Evolutionary conservation across 2,113 vertebrate species (phyloP).

Genomic region (Grallaria varia): DNA sequence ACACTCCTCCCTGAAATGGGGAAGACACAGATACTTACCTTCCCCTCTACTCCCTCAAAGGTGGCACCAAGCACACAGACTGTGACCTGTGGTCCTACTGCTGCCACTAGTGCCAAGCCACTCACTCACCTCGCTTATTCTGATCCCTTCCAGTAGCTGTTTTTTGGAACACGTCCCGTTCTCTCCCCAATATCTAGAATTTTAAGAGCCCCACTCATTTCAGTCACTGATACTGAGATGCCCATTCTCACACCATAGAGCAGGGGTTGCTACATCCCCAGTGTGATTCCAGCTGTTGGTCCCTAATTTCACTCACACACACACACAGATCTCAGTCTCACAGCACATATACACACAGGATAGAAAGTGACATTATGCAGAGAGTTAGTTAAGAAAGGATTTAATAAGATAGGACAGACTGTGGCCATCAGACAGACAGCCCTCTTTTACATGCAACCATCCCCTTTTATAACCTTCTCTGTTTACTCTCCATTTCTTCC

Average conservation of each 20-base stretch:
- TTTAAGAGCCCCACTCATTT: not conserved
- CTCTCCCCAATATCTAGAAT: fast-evolving
- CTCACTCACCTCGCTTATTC: not conserved
- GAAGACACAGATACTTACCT: not conserved
- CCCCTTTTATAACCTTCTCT: too few relatives aligned
- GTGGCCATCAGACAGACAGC: not conserved
- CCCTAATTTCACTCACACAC: not conserved
- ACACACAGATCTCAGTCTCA: not conserved
- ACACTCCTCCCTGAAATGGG: not conserved
- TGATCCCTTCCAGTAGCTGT: not conserved
- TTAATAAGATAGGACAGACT: not conserved
- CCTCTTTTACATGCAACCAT: too few relatives aligned
- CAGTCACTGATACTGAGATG: not conserved
- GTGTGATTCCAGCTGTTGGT: not conserved
- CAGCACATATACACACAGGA: too few relatives aligned
- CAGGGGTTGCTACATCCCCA: not conserved
- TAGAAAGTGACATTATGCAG: not conserved
- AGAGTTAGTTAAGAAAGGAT: not conserved
- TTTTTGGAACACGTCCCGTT: not conserved
- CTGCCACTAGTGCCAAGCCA: not conserved
- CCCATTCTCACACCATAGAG: too few relatives aligned
- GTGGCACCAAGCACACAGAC: not conserved
- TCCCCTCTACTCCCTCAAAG: not conserved
- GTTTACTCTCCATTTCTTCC: too few relatives aligned
- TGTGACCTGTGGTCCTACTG: not conserved